Evolutionary conservation across 2,113 vertebrate genomes (phyloP).

Genomic region (Pseudonaja textilis): DNA sequence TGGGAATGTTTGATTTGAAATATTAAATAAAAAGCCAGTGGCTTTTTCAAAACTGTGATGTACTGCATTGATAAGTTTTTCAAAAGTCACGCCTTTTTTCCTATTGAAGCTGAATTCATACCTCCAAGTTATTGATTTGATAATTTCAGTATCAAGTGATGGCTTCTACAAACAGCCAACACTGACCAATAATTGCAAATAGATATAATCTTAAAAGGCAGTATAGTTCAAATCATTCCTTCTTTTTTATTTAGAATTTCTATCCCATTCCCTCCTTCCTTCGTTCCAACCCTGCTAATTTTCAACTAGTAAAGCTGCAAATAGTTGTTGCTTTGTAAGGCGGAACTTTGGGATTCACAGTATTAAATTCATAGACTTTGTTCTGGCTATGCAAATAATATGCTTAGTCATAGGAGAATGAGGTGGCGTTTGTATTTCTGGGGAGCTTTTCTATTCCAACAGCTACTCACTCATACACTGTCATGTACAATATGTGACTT

Average conservation of each 20-base stretch:
- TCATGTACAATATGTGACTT: not conserved
- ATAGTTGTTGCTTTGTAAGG: slow-evolving; percentile 13
- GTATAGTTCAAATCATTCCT: no score
- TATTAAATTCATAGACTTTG: slow-evolving; percentile 63
- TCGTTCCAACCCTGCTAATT: slow-evolving; percentile 53
- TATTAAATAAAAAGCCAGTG: not conserved
- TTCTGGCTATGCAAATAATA: slow-evolving; percentile 52
- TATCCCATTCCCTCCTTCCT: slow-evolving; percentile 2
- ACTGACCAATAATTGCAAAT: not conserved
- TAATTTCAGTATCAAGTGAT: not conserved
- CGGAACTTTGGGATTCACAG: slow-evolving; percentile 57
- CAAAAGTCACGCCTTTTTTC: not conserved
- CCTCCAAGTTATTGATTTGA: not conserved
- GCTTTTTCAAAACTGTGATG: not conserved
- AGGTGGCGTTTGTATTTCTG: slow-evolving; percentile 43
- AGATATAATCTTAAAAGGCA: not conserved
- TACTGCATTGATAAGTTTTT: not conserved
- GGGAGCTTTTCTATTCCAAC: slow-evolving; percentile 31
- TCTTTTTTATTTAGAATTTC: not conserved
- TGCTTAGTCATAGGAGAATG: slow-evolving; percentile 61
- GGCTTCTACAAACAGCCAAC: not conserved
- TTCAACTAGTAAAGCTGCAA: slow-evolving; percentile 58
- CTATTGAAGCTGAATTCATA: not conserved
- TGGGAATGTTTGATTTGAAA: not conserved
- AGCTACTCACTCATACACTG: not conserved